Conservation (phyloP, 2,888 invertebrate species). For the Idaea aversata region DNA sequence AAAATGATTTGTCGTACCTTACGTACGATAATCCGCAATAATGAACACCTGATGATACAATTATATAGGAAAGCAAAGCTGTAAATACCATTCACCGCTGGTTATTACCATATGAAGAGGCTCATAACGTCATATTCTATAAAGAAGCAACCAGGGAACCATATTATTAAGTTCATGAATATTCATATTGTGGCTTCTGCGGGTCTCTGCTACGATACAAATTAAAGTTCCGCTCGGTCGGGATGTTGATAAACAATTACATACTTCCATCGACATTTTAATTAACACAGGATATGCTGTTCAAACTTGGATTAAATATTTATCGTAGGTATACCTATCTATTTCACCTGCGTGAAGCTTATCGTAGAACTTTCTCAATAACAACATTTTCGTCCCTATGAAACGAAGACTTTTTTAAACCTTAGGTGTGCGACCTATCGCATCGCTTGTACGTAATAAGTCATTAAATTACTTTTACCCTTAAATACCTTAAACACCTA, state of each 20-base stretch:
- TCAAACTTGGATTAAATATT: background rate
- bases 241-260: constrained; percentile 25
- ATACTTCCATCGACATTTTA: constrained; percentile 17
- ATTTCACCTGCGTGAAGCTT: background rate
- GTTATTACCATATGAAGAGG: constrained; percentile 37
- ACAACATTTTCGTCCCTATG: background rate
- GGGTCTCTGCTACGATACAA: constrained; percentile 31
- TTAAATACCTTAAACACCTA: constrained; percentile 47
- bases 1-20: background rate
- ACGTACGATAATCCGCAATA: background rate
- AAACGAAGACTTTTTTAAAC: too few relatives aligned
- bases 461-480: background rate
- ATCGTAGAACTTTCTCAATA: background rate
- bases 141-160: constrained; percentile 35
- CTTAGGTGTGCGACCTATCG: too few relatives aligned
- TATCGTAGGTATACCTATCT: background rate
- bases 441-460: too few relatives aligned
- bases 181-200: constrained; percentile 33
- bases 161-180: constrained; percentile 39
- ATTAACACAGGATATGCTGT: constrained; percentile 11
- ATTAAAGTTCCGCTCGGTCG: constrained; percentile 28
- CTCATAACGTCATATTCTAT: constrained; percentile 33
- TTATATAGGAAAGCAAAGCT: constrained; percentile 25
- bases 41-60: constrained; percentile 12
- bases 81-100: constrained; percentile 24